Percentiles rank a stretch among this genome's conserved stretches.
phyloP scores from a whole-genome alignment of 92 coral and sea anemone species.

The Zoanthus sociatus region DNA sequence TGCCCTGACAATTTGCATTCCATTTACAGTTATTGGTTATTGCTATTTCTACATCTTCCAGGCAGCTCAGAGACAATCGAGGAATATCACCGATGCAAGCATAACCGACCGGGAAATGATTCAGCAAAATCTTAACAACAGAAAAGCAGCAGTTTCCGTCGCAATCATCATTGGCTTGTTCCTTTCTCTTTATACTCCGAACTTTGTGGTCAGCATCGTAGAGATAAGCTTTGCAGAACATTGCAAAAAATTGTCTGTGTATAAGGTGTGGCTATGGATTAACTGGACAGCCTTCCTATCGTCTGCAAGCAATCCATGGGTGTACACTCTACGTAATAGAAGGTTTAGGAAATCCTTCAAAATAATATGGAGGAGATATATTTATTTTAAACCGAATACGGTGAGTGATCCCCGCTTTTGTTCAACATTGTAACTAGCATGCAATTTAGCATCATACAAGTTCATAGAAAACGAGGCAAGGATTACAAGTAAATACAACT shows the following conservation, averaged over 20 bases:
- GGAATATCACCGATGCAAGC: background rate
- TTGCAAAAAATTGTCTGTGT: background rate
- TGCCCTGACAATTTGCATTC: conserved; percentile 49
- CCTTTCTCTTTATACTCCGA: background rate
- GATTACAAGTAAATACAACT: too few relatives aligned
- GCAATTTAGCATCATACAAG: too few relatives aligned
- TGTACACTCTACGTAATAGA: background rate
- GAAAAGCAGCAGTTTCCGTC: background rate
- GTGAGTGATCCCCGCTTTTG: background rate
- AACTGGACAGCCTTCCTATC: background rate
- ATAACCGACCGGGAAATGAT: background rate
- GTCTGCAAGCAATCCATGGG: background rate
- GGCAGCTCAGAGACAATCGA: conserved; percentile 42
- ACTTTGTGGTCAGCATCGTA: background rate
- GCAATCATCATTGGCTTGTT: conserved; percentile 5
- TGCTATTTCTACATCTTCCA: conserved; percentile 56
- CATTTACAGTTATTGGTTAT: conserved; percentile 39
- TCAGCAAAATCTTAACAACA: background rate
- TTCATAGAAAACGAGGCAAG: too few relatives aligned
- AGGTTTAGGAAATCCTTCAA: background rate
- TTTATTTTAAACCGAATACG: background rate
- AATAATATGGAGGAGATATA: background rate
- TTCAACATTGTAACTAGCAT: too few relatives aligned
- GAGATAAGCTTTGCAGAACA: background rate
- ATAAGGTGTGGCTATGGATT: background rate